Evolutionary conservation across 2,888 invertebrate species (phyloP).

Genomic region (Drosophila melanocephala): DNA sequence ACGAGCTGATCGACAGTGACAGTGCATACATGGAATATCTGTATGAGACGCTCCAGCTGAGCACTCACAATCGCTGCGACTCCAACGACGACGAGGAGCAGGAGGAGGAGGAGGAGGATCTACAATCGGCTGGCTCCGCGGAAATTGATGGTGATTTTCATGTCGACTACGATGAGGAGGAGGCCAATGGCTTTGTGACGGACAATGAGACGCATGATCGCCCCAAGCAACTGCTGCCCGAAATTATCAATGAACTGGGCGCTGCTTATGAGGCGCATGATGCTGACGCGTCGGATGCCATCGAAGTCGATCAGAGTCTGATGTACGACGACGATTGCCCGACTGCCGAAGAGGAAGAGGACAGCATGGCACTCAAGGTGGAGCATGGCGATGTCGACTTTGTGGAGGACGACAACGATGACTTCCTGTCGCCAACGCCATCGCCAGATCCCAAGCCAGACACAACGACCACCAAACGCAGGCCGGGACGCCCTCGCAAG

Average conservation of each 20-base stretch:
- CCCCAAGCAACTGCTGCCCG: slow-evolving; percentile 14
- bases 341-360: slow-evolving; percentile 1
- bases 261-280: slow-evolving; percentile 31
- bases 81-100: slow-evolving; percentile 14
- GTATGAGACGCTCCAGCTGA: slow-evolving; percentile 51
- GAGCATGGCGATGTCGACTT: slow-evolving; percentile 22
- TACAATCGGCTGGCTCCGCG: neutral
- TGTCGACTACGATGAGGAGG: slow-evolving; percentile 46
- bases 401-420: slow-evolving; percentile 36
- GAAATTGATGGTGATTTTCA: slow-evolving; percentile 31
- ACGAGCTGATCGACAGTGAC: slow-evolving; percentile 44
- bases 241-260: slow-evolving; percentile 17
- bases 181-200: slow-evolving; percentile 26
- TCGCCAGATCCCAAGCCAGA: slow-evolving; percentile 45
- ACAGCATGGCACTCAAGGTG: slow-evolving; percentile 1
- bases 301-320: slow-evolving; percentile 29
- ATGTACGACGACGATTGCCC: slow-evolving; percentile 30
- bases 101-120: slow-evolving; percentile 10
- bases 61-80: neutral
- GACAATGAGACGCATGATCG: slow-evolving; percentile 6
- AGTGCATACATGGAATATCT: slow-evolving; percentile 60
- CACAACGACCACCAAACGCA: slow-evolving; percentile 28
- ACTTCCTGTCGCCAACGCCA: slow-evolving; percentile 54
- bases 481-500: slow-evolving; percentile 65
- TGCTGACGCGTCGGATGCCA: slow-evolving; percentile 13